phyloP scores from a whole-genome alignment of 92 coral and sea anemone species.

The Zoanthus sansibaricus region DNA sequence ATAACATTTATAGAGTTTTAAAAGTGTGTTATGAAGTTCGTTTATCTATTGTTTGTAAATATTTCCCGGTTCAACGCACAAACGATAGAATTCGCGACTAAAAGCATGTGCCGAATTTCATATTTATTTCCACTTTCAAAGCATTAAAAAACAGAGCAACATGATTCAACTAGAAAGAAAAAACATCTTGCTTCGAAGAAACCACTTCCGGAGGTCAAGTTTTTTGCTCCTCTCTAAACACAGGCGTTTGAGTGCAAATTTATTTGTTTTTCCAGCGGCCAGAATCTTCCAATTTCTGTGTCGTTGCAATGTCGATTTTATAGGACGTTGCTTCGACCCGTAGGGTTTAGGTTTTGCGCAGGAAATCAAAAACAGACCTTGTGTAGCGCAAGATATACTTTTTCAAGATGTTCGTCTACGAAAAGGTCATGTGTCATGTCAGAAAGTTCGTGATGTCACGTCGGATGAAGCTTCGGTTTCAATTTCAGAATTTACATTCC shows the following conservation, averaged over 20 bases:
- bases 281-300: background rate
- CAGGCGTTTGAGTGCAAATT: slow-evolving; percentile 4
- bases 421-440: slow-evolving; percentile 19
- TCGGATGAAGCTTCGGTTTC: slow-evolving; percentile 12
- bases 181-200: slow-evolving; percentile 16
- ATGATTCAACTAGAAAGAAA: background rate
- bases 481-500: slow-evolving; percentile 11
- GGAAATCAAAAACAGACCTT: slow-evolving; percentile 29
- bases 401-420: slow-evolving; percentile 8
- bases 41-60: background rate
- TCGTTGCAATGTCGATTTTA: background rate
- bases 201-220: slow-evolving; percentile 41
- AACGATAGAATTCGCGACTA: background rate
- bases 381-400: background rate
- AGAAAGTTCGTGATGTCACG: slow-evolving; percentile 22
- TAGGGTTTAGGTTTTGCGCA: background rate
- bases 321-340: background rate
- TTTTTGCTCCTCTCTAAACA: slow-evolving; percentile 15
- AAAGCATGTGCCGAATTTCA: slow-evolving; percentile 13
- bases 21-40: background rate
- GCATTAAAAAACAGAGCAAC: slow-evolving; percentile 28
- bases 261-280: background rate
- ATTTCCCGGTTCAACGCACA: background rate
- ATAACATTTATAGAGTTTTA: slow-evolving; percentile 2
- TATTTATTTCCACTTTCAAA: background rate